A percentile compares a stretch with the other conserved stretches of the same genome.
These are phyloP conservation scores for Nestor notabilis DNA, from an alignment of 2,113 vertebrate genomes.

Conservation along the genomic window DNA sequence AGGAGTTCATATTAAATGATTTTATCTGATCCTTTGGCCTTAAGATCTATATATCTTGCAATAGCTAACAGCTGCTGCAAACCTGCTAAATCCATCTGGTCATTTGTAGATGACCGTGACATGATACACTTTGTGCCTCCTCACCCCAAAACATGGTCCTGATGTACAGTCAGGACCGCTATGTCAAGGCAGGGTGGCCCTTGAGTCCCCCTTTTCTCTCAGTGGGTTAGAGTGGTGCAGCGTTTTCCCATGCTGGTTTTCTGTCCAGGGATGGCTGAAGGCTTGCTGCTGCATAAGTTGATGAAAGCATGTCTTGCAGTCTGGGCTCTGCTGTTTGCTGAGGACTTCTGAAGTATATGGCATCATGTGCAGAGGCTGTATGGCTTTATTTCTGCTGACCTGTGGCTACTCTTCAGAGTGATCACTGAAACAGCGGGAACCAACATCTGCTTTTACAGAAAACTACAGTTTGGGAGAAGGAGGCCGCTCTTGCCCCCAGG, in stretches of 20 bases:
- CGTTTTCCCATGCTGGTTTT: background rate
- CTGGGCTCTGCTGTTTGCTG: background rate
- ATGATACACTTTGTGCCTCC: background rate
- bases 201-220: background rate
- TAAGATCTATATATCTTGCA: background rate
- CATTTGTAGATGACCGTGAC: background rate
- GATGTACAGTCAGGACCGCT: accelerated
- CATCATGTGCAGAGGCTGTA: background rate
- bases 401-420: background rate
- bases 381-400: background rate
- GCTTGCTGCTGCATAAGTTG: background rate
- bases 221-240: background rate
- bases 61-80: background rate
- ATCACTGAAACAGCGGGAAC: background rate
- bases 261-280: background rate
- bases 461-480: background rate
- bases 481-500: background rate
- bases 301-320: background rate
- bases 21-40: constrained; percentile 12
- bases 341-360: background rate
- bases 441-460: background rate
- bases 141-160: background rate
- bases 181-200: background rate
- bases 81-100: background rate
- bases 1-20: background rate